Base-by-base conservation (phyloP, 2,113 vertebrate species). In the Hirundichthys speculiger region DNA sequence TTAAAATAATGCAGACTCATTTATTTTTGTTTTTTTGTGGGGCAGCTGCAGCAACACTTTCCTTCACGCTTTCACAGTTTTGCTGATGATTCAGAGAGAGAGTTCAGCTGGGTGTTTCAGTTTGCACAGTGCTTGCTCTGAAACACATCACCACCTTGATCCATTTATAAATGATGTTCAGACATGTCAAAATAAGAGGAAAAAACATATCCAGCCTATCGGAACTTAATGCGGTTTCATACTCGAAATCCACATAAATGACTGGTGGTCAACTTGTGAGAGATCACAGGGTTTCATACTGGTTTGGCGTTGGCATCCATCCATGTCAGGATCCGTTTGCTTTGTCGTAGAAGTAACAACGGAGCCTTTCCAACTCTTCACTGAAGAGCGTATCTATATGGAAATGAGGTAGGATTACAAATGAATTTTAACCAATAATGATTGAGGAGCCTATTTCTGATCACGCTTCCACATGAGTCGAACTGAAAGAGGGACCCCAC, bases 381-480 rank as follows among this genome's bases (percentile, higher is more conserved):
- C 4, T n/a, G n/a, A 56, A 9, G 45, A 4, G 40, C 6, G 25
- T n/a, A 21, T 30, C 13, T 34, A 0, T 30, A 56, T 69, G 3
- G 27, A 27, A 27, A 27, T 27, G 4, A 27, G 8, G 4, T 8
- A 27, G 27, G 3, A 4, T 8, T 27, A 4, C 27, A 4, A 27
- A 27, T 4, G 27, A 27, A 27, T 27, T 27, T 27, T 27, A 8
- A 8, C 8, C 4, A 27, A 8, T 27, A 27, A 27, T 3, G 27
- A 8, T 27, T 27, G 8, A 27, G 5, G n/a, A n/a, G 9, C 42
- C 41, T 9, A 20, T 74, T 53, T 69, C 8, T 70, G 72, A 73
- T 20, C 19, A 18, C 49, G 56, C 10, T 52, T 43, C 57, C 65
- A 53, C 11, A 60, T 41, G 54, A 52, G 64, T 58, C 18, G 51